Percentiles rank a stretch among this genome's conserved stretches.
These are phyloP conservation scores for Momotus momota DNA, from an alignment of 2,797 vertebrate genomes.

Conservation along the genomic window DNA sequence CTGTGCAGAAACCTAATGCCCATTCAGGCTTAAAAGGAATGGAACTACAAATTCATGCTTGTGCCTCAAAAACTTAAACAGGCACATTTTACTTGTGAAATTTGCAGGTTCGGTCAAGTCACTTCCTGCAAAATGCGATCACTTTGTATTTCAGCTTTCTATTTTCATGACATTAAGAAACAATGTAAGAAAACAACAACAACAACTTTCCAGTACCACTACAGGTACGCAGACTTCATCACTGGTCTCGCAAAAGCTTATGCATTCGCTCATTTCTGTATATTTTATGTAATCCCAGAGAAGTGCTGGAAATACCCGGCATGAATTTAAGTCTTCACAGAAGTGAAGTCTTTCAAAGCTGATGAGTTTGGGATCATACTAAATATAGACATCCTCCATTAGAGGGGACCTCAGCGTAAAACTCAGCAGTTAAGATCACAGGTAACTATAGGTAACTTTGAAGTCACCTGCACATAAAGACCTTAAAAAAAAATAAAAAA, in stretches of 20 bases:
- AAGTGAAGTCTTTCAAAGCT: not conserved
- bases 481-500: not conserved
- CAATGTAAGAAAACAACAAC: not conserved
- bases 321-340: not conserved
- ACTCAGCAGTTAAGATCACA: not conserved
- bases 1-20: not conserved
- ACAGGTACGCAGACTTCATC: not conserved
- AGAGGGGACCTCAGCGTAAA: not conserved
- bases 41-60: not conserved
- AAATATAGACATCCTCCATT: not conserved
- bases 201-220: slow-evolving; percentile 18
- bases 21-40: not conserved
- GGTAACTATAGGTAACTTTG: not conserved
- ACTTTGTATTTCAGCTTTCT: slow-evolving; percentile 55
- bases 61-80: not conserved
- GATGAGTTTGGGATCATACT: not conserved
- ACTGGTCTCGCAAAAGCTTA: not conserved
- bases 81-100: not conserved
- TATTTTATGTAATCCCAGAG: not conserved
- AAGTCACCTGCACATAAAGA: not conserved
- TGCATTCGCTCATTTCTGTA: not conserved
- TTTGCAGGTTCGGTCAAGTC: slow-evolving; percentile 1
- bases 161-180: slow-evolving; percentile 49
- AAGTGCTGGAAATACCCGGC: not conserved
- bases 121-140: not conserved